phyloP scores from a whole-genome alignment of 2,888 invertebrate species.

The Helleia helle region DNA sequence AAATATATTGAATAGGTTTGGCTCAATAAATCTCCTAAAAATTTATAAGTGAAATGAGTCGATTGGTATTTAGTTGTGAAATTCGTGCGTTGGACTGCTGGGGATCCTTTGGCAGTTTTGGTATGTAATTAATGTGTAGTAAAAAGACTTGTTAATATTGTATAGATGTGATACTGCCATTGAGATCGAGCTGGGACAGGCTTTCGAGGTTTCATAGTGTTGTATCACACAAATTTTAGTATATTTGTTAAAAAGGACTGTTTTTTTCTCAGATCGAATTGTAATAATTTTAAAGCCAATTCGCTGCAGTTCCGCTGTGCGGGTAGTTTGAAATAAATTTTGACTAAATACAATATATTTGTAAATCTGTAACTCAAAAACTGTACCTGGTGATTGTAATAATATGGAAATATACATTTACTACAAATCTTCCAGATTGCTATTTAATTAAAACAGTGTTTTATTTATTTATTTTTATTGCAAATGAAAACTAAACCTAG shows the following conservation, averaged over 20 bases:
- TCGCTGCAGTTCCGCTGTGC: conserved; percentile 38
- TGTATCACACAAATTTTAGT: conserved; percentile 40
- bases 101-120: conserved; percentile 33
- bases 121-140: conserved; percentile 22
- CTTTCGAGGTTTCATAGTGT: conserved; percentile 30
- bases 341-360: conserved; percentile 55
- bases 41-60: conserved; percentile 25
- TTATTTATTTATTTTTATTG: conserved; percentile 41
- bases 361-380: conserved; percentile 64
- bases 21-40: conserved; percentile 21
- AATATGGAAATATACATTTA: conserved; percentile 71
- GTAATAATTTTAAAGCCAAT: conserved; percentile 36
- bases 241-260: conserved; percentile 39
- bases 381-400: conserved; percentile 72
- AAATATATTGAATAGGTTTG: conserved; percentile 10
- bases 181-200: conserved; percentile 28
- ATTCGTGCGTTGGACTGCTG: conserved; percentile 59
- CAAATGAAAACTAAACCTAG: conserved; percentile 51
- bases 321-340: conserved; percentile 37
- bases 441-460: conserved; percentile 33
- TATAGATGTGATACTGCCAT: conserved; percentile 27
- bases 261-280: conserved; percentile 34
- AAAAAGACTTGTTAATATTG: conserved; percentile 24
- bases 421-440: conserved; percentile 65
- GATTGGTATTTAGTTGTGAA: conserved; percentile 45